A percentile compares a stretch with the other conserved stretches of the same genome.
These are phyloP conservation scores for Taxidea taxus DNA, from an alignment of 2,113 vertebrate genomes.

Conservation along the genomic window DNA sequence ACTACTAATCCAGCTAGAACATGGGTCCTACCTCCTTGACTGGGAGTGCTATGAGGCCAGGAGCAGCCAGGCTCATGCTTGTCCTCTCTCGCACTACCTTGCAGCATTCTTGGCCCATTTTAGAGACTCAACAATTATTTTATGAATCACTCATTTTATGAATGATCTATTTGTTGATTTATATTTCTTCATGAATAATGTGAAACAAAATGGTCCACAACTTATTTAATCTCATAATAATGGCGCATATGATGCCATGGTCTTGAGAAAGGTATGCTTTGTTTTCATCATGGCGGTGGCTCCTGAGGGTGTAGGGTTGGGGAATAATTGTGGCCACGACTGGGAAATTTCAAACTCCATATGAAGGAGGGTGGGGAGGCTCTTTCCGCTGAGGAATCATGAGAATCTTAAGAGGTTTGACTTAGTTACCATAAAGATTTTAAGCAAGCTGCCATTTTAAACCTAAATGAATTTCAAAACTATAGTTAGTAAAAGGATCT, in stretches of 20 bases:
- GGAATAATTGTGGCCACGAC: background rate
- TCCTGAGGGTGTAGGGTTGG: too few species aligned
- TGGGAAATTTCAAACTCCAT: background rate
- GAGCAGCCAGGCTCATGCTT: background rate
- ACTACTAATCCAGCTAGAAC: background rate
- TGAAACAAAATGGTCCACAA: background rate
- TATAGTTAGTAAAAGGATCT: background rate
- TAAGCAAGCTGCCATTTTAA: background rate
- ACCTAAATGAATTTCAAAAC: background rate
- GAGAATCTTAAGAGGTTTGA: background rate
- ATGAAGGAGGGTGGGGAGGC: background rate
- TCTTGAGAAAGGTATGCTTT: background rate
- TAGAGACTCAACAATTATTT: background rate
- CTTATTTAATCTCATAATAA: background rate
- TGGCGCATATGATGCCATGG: background rate
- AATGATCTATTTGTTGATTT: background rate
- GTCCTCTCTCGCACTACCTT: background rate
- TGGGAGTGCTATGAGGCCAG: background rate
- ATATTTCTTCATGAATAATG: background rate
- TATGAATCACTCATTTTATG: background rate
- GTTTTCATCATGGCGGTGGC: background rate
- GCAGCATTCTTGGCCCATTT: background rate
- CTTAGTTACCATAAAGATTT: background rate
- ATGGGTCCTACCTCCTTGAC: rapidly evolving
- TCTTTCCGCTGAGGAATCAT: rapidly evolving